phyloP scores from a whole-genome alignment of 2,113 vertebrate species.

The Chamaetylas fuelleborni region DNA sequence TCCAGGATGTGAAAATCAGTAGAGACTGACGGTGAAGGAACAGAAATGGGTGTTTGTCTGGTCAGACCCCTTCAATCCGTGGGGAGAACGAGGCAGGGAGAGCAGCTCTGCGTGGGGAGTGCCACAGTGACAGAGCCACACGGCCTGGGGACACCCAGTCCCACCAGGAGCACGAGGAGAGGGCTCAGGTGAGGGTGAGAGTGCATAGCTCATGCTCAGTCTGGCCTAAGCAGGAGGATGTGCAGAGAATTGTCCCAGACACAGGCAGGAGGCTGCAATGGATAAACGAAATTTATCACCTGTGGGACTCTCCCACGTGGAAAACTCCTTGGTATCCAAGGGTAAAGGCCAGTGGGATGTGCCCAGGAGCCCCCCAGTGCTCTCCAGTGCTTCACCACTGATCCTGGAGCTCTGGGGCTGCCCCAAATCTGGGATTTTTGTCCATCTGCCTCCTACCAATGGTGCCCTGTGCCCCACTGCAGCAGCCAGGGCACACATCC shows the following conservation, averaged over 20 bases:
- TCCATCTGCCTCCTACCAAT: neutral
- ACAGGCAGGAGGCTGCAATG: neutral
- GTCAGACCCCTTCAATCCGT: rapidly evolving
- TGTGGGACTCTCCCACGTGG: neutral
- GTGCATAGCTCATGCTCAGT: neutral
- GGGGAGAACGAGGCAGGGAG: neutral
- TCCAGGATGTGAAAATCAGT: neutral
- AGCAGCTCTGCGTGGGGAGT: neutral
- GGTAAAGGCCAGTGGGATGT: neutral
- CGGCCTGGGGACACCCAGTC: neutral
- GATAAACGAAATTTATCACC: neutral
- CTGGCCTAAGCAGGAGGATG: neutral
- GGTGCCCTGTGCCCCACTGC: neutral
- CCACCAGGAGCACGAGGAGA: neutral
- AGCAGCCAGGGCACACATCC: neutral
- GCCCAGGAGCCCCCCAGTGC: neutral
- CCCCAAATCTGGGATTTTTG: neutral
- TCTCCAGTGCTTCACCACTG: neutral
- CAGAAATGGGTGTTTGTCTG: neutral
- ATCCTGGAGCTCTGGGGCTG: neutral
- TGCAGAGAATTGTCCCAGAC: neutral
- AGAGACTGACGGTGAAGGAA: neutral
- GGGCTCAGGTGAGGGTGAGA: neutral
- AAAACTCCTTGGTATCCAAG: neutral
- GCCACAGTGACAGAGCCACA: neutral